Percentiles rank a stretch among this genome's conserved stretches.
phyloP scores from a whole-genome alignment of 2,113 vertebrate genomes.

The Mohoua ochrocephala region DNA sequence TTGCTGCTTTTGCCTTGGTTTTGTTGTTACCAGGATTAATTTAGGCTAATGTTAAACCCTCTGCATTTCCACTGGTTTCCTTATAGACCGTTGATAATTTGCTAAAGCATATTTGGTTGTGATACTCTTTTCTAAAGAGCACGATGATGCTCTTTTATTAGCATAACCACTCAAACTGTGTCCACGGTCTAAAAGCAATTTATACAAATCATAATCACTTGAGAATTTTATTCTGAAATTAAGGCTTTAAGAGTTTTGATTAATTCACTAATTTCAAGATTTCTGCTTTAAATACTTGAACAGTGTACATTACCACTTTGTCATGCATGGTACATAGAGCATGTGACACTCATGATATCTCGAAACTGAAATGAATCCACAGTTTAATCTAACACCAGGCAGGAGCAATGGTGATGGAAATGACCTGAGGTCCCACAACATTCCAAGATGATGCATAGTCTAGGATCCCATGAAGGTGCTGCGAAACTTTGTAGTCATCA shows the following conservation, averaged over 20 bases:
- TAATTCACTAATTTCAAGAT: slow-evolving; percentile 28
- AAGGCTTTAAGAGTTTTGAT: slow-evolving; percentile 22
- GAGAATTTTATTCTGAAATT: slow-evolving; percentile 41
- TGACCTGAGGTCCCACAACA: background rate
- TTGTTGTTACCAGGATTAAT: background rate
- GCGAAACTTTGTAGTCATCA: background rate
- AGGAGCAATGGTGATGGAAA: background rate
- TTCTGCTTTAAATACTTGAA: slow-evolving; percentile 10
- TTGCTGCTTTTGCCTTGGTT: slow-evolving; percentile 21
- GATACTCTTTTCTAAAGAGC: background rate
- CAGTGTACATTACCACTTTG: background rate
- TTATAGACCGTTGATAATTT: background rate
- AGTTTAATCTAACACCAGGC: background rate
- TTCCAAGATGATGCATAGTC: background rate
- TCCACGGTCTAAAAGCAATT: slow-evolving; percentile 16
- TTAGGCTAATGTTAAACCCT: background rate
- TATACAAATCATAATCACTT: slow-evolving; percentile 35
- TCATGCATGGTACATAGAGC: background rate
- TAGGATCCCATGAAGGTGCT: background rate
- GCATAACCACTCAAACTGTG: background rate
- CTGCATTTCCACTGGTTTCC: background rate
- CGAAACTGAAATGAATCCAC: background rate
- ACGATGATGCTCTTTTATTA: background rate
- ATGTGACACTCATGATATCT: background rate
- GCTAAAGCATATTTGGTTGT: background rate